phyloP scores from a whole-genome alignment of 2,888 invertebrate genomes.

The Hirtodrosophila histrioides region DNA sequence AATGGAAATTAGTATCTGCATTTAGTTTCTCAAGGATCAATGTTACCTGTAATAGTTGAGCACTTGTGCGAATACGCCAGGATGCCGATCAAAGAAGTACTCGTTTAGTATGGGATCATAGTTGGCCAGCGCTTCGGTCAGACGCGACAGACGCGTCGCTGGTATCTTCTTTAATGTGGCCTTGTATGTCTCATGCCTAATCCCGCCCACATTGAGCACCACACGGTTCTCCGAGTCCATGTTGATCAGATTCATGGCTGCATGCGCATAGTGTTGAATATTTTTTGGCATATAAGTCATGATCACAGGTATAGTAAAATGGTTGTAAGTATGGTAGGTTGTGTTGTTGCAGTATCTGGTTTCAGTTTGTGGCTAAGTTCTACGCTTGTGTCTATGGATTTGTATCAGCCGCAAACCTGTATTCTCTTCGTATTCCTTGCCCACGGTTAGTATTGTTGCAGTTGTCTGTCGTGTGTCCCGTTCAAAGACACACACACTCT shows the following conservation, averaged over 20 bases:
- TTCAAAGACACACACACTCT: conserved; percentile 27
- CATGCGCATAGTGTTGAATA: conserved; percentile 79
- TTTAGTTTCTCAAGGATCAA: background rate
- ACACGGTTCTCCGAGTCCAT: conserved; percentile 99
- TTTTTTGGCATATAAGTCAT: conserved; percentile 82
- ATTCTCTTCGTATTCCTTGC: conserved; percentile 57
- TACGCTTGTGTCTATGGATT: conserved; percentile 13
- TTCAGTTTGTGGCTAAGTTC: conserved; percentile 14
- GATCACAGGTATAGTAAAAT: conserved; percentile 35
- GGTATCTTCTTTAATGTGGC: conserved; percentile 98
- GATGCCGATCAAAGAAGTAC: conserved; percentile 99
- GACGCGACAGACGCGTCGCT: conserved; percentile 95
- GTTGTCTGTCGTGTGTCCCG: conserved; percentile 38
- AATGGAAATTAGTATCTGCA: background rate
- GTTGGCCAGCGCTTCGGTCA: conserved; percentile 98
- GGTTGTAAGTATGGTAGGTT: background rate
- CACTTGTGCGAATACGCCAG: conserved; percentile 97
- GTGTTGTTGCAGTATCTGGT: conserved; percentile 10
- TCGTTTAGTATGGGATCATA: conserved; percentile 99
- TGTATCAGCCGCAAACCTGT: conserved; percentile 57
- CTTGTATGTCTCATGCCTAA: conserved; percentile 98
- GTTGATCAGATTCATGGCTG: conserved; percentile 94
- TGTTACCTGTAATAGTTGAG: conserved; percentile 96
- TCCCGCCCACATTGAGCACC: conserved; percentile 99
- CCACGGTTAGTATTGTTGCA: conserved; percentile 40